Evolutionary conservation across 2,888 invertebrate genomes (phyloP), one percentile per base, ranked within the genome.

Genomic region (Bombyx huttoni): DNA sequence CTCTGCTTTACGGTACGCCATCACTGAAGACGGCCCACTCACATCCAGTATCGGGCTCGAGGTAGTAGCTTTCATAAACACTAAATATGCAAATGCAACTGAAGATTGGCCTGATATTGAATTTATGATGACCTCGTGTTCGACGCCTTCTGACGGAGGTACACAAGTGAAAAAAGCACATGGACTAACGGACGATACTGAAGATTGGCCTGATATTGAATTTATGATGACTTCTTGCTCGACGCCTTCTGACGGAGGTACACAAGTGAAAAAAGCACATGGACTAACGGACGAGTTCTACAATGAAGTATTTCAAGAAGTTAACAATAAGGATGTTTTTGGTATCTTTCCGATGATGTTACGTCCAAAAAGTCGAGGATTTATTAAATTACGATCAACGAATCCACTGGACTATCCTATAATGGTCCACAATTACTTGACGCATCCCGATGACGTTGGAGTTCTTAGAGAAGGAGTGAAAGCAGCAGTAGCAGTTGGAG

Each of bases 81-180:
- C 96, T 0, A 96, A 96, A 78, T 96, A 96, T 70, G 95, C 95
- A 0, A 97, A 96, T 70, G 89, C 92, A 52, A 91, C 93, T 0
- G 95, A 96, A 53, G 96, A 97, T 73, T 96, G 96, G 95, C 96
- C 97, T 0, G 97, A 97, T 68, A 95, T 97, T 57, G 96, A 96
- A 70, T 95, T 96, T 67, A 96, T 97, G 94, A 85, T 96, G 80
- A 94, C 95, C 0, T 94, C 96, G 34, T 91, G 94, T 0, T 94
- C 94, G 0, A 94, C 94, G 0, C 92, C 91, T 50, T 94, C 95
- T 0, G 96, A 96, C 67, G 96, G 95, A n/a, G 96, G 96, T 0
- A 91, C 92, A 0, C 93, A 94, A 72, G 92, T 94, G 0, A 94
- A 94, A 68, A 91, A 86, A 47, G 96, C 96, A 0, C 96, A 96